Conservation (phyloP, 2,113 vertebrate genomes). For the Atherinomorus stipes region DNA sequence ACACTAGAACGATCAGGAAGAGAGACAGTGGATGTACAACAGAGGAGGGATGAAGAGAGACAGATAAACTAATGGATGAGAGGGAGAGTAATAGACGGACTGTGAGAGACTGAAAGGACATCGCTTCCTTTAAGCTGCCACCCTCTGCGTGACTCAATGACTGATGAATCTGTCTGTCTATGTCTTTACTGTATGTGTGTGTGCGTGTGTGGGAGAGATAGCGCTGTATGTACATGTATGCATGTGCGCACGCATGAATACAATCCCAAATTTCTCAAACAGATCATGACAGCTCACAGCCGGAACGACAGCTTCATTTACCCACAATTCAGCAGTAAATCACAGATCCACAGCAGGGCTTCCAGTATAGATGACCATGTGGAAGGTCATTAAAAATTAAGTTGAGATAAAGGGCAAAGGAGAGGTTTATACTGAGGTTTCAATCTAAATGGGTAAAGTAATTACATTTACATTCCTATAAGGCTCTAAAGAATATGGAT, state of each 20-base stretch:
- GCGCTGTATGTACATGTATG: constrained; percentile 26
- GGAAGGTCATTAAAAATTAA: constrained; percentile 71
- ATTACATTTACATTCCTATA: constrained; percentile 41
- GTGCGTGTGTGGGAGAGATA: constrained; percentile 6
- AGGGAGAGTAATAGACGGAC: constrained; percentile 55
- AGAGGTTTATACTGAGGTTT: constrained; percentile 21
- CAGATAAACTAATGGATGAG: constrained; percentile 64
- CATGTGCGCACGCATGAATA: constrained; percentile 66
- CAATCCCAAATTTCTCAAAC: constrained; percentile 68
- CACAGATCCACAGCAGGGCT: constrained; percentile 58
- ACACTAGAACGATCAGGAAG: constrained; percentile 35
- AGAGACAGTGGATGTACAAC: constrained; percentile 21
- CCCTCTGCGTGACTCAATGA: constrained; percentile 64
- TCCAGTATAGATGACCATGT: constrained; percentile 65
- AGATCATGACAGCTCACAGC: constrained; percentile 80
- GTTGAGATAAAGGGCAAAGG: constrained; percentile 22
- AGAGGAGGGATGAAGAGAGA: constrained; percentile 34
- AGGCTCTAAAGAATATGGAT: constrained; percentile 34
- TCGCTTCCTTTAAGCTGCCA: constrained; percentile 64
- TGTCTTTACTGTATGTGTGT: constrained; percentile 20
- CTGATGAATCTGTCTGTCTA: constrained; percentile 60
- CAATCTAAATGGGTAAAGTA: constrained; percentile 15
- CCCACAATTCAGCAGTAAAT: constrained; percentile 79
- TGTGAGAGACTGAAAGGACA: constrained; percentile 66
- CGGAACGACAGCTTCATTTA: constrained; percentile 76